Percentiles rank a stretch among this genome's conserved stretches.
Evolutionary conservation across 64 coral and sea anemone species (phyloP).

Genomic region (Montipora sp.): DNA sequence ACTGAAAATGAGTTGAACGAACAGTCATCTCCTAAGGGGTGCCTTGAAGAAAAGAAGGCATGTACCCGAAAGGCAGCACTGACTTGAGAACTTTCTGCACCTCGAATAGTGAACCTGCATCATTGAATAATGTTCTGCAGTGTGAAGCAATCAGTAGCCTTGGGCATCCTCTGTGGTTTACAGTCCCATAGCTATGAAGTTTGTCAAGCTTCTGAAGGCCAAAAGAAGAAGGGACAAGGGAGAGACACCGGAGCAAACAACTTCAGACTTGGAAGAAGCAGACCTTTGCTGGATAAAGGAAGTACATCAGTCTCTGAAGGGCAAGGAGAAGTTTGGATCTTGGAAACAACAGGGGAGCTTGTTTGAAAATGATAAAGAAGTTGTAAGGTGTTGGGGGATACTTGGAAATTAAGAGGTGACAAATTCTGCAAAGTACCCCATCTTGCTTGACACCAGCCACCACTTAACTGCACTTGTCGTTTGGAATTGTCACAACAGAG

Average conservation of each 20-base stretch:
- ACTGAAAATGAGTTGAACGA: neutral
- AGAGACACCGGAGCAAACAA: neutral
- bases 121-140: conserved; percentile 9
- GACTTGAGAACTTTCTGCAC: neutral
- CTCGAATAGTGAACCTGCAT: neutral
- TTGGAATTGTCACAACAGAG: conserved; percentile 25
- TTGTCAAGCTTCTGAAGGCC: conserved; percentile 41
- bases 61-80: neutral
- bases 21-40: neutral
- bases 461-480: neutral
- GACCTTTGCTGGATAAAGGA: conserved; percentile 47
- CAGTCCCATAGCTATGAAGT: conserved; percentile 41
- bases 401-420: conserved; percentile 21
- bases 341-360: conserved; percentile 40
- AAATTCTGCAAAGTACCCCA: conserved; percentile 41
- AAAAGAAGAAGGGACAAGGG: neutral
- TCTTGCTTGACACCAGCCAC: conserved; percentile 32
- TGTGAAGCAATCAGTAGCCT: conserved; percentile 41
- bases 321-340: neutral
- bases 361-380: conserved; percentile 36
- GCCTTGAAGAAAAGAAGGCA: neutral
- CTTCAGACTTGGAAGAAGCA: conserved; percentile 32
- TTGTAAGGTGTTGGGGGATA: conserved; percentile 49
- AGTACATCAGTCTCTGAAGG: conserved; percentile 36
- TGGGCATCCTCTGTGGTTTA: conserved; percentile 46